Base-by-base conservation (phyloP, 2,797 vertebrate species). In the Hylomyscus alleni region DNA sequence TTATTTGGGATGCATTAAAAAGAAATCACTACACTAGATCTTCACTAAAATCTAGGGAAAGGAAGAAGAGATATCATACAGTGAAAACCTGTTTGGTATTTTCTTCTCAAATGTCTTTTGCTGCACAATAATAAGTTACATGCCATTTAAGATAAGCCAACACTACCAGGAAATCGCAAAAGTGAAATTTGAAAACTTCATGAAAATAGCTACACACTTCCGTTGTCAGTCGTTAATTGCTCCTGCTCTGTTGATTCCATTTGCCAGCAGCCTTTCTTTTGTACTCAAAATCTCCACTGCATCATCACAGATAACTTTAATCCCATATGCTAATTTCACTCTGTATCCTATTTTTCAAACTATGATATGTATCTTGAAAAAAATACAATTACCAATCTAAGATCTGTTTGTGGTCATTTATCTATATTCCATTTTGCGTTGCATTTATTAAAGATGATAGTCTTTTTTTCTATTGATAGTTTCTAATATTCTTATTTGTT, bases 1-100 rank as follows among this genome's bases (percentile, higher is more conserved):
- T 85, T 86, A 65, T 20, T 78, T 89, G 50, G 65, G 91, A 67
- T 12, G 31, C 72, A 67, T 34, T 93, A 78, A 83, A 72, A 85
- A 85, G 5, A 3, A 91, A 19, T 56, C 40, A 77, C 10, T 84
- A 85, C 50, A 76, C 56, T 44, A 69, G 37, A 7, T 72, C 14
- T 81, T 31, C 13, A 93, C 4, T 73, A 85, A 62, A 89, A 73
- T n/a, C 17, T 22, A 77, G 8, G 29, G 26, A 37, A 17, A 67
- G 13, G 17, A 88, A 69, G 8, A 95, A 60, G 73, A 91, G 24
- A 31, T 44, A 34, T 6, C 8, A 37, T 47, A 13, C 7, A 77
- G 34, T n/a, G 54, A 72, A 94, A 2, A 7, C 50, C 50, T 65
- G 62, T 29, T 37, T 52, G 14, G 17, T 78, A 65, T 44, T 82